Evolutionary conservation across 1,140 invertebrate genomes (phyloP).

Genomic region (Caligus rogercresseyi): DNA sequence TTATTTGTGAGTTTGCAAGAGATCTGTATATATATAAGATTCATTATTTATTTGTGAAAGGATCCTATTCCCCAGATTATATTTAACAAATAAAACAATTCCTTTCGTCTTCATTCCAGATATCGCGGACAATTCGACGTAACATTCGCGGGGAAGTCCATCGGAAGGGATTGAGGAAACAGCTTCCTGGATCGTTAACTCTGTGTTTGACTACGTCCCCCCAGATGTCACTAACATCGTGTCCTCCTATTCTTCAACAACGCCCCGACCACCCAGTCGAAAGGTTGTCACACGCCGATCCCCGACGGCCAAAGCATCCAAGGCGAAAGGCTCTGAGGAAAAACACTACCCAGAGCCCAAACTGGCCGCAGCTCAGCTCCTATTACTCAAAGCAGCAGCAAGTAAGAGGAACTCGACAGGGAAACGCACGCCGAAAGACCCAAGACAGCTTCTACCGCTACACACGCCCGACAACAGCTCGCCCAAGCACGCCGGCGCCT

Average conservation of each 20-base stretch:
- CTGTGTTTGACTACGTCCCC: background rate
- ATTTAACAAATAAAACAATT: too few relatives aligned
- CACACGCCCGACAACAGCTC: background rate
- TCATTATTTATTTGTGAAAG: too few relatives aligned
- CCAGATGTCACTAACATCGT: background rate
- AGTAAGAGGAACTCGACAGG: too few relatives aligned
- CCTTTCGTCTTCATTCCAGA: too few relatives aligned
- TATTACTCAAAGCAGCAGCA: background rate
- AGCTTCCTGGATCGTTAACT: background rate
- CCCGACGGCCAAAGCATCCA: background rate
- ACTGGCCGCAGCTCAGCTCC: background rate
- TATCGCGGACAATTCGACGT: too few relatives aligned
- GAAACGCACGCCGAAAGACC: background rate
- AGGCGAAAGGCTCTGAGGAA: background rate
- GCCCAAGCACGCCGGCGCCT: too few relatives aligned
- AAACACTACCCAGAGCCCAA: background rate
- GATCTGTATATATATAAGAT: too few relatives aligned
- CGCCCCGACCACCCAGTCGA: background rate
- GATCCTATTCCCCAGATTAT: too few relatives aligned
- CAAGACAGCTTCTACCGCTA: background rate
- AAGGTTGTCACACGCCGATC: background rate
- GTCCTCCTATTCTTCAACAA: background rate
- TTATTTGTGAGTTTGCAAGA: too few relatives aligned
- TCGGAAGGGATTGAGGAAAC: background rate
- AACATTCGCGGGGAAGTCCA: background rate